Evolutionary conservation across 2,113 vertebrate species (phyloP).

Genomic region (Melanerpes formicivorus): DNA sequence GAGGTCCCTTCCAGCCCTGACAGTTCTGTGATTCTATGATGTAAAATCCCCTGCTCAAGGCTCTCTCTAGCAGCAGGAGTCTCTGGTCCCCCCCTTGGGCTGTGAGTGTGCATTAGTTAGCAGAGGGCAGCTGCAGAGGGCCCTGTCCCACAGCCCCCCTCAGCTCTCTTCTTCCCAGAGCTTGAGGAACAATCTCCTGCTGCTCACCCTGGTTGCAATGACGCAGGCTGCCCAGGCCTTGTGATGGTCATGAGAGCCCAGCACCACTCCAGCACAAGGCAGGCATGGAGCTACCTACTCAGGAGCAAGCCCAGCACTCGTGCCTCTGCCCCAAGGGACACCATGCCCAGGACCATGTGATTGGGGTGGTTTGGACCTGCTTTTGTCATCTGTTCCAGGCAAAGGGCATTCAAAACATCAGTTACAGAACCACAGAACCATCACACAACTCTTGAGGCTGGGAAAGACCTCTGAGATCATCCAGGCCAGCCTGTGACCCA

Average conservation of each 20-base stretch:
- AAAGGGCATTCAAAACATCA: background rate
- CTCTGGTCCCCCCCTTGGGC: background rate
- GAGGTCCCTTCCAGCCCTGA: too few relatives aligned
- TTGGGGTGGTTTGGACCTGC: background rate
- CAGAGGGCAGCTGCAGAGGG: background rate
- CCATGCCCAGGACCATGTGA: background rate
- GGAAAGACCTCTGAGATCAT: too few relatives aligned
- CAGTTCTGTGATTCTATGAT: too few relatives aligned
- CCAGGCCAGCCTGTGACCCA: too few relatives aligned
- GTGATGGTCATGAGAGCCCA: background rate
- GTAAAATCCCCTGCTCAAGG: background rate
- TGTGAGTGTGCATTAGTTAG: background rate
- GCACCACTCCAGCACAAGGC: background rate
- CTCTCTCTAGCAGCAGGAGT: background rate
- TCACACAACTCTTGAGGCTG: too few relatives aligned
- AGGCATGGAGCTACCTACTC: background rate
- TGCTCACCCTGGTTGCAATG: background rate
- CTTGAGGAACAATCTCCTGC: slow-evolving; percentile 7
- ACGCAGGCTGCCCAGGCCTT: background rate
- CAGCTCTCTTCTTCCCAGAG: background rate
- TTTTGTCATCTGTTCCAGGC: background rate
- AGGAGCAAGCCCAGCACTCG: accelerated
- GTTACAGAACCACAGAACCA: too few relatives aligned
- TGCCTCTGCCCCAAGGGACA: background rate
- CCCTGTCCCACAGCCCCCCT: accelerated